These are phyloP conservation scores for Dolomedes plantarius DNA, from an alignment of 2,888 invertebrate species.

Conservation along the genomic window DNA sequence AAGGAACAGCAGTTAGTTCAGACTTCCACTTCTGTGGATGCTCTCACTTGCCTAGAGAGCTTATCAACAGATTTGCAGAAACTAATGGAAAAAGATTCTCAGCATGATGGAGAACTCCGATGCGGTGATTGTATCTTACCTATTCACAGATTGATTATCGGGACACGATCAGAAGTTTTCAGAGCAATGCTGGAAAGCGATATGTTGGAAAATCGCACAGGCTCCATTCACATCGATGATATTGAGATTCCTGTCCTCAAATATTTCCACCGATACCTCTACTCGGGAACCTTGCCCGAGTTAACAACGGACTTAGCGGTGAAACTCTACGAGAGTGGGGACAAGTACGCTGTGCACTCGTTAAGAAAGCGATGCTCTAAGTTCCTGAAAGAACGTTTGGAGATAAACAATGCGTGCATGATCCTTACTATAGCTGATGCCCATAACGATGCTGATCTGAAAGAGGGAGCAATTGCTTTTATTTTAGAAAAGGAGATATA, in stretches of 20 bases:
- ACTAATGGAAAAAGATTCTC: background rate
- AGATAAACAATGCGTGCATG: background rate
- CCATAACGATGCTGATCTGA: background rate
- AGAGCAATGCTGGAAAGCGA: slow-evolving; percentile 1
- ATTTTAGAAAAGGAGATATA: too few species aligned
- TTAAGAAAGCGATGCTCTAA: background rate
- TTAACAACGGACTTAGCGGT: background rate
- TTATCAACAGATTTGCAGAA: background rate
- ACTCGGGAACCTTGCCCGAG: background rate
- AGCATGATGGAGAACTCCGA: background rate
- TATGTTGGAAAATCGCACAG: background rate
- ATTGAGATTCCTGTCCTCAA: background rate
- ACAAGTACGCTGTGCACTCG: slow-evolving; percentile 15
- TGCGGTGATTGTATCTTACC: background rate
- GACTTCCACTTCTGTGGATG: background rate
- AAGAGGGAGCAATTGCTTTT: too few species aligned
- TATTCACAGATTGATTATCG: background rate
- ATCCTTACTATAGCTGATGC: background rate
- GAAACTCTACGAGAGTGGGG: slow-evolving; percentile 6
- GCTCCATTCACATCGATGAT: slow-evolving; percentile 19
- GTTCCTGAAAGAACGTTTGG: background rate
- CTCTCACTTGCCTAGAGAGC: background rate
- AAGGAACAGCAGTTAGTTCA: too few species aligned
- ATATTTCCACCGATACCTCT: slow-evolving; percentile 4
- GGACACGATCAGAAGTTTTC: slow-evolving; percentile 1